Conservation (phyloP, 1,140 invertebrate species). For the Phthorimaea operculella region DNA sequence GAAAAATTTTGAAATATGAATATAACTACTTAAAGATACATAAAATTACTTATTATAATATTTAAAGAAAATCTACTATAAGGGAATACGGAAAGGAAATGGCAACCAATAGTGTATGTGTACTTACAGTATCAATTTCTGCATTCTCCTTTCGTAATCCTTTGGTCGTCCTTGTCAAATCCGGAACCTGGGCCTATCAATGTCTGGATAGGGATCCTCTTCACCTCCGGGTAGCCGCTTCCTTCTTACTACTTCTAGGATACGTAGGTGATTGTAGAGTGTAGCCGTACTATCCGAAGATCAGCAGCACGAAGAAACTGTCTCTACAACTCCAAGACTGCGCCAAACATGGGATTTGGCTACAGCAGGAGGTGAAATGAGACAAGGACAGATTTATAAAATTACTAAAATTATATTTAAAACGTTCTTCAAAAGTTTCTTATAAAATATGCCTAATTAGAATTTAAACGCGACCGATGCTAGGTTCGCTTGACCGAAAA, state of each 20-base stretch:
- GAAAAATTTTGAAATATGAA: conserved; percentile 5
- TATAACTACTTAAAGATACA: too few relatives aligned
- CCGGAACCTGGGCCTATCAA: conserved; percentile 6
- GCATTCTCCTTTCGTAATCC: conserved; percentile 2
- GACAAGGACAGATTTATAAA: too few relatives aligned
- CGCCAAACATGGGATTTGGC: not conserved
- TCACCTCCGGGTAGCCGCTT: not conserved
- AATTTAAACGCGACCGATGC: too few relatives aligned
- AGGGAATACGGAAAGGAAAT: conserved; percentile 3
- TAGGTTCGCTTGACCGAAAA: too few relatives aligned
- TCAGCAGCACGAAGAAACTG: not conserved
- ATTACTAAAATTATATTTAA: too few relatives aligned
- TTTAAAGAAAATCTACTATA: too few relatives aligned
- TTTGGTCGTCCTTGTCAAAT: not conserved
- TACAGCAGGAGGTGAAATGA: not conserved
- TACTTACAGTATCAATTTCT: conserved; percentile 6
- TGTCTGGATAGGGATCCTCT: conserved; percentile 8
- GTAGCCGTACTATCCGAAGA: not conserved
- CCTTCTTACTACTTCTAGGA: too few relatives aligned
- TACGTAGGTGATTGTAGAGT: conserved; percentile 6
- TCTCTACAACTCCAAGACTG: conserved; percentile 5
- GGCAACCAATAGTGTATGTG: conserved; percentile 5
- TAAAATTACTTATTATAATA: too few relatives aligned
- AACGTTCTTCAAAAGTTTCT: too few relatives aligned
- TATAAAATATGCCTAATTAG: too few relatives aligned